These are phyloP conservation scores for Coenobita brevimanus DNA, from an alignment of 1,140 invertebrate genomes.

Conservation along the genomic window DNA sequence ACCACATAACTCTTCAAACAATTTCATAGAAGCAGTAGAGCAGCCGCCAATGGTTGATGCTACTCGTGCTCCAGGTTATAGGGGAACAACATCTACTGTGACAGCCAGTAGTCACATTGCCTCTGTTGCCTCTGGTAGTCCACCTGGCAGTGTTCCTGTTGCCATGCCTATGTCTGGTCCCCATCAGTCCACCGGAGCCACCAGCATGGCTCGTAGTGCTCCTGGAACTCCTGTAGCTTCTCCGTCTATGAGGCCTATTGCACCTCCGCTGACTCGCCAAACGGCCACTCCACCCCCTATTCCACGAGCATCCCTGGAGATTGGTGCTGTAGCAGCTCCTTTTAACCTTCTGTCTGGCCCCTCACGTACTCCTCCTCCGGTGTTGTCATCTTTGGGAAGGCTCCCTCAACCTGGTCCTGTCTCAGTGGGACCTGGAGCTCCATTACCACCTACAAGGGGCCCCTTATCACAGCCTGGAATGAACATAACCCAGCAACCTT, in stretches of 20 bases:
- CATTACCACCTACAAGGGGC: constrained; percentile 45
- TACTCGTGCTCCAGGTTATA: constrained; percentile 87
- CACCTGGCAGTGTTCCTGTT: constrained; percentile 49
- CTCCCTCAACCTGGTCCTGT: constrained; percentile 43
- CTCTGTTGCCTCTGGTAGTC: constrained; percentile 36
- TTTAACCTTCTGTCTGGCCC: constrained; percentile 50
- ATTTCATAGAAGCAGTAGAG: constrained; percentile 78
- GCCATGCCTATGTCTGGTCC: constrained; percentile 52
- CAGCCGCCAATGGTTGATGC: constrained; percentile 80
- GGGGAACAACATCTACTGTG: constrained; percentile 73
- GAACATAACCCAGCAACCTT: constrained; percentile 54
- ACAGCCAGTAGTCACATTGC: constrained; percentile 50
- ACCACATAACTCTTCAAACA: constrained; percentile 71
- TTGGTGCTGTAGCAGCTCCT: constrained; percentile 40
- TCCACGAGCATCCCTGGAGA: constrained; percentile 46
- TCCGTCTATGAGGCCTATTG: constrained; percentile 62
- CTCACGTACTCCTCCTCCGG: constrained; percentile 66
- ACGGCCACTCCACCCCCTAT: constrained; percentile 67
- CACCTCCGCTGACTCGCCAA: constrained; percentile 55
- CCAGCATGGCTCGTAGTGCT: constrained; percentile 67
- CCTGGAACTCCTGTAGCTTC: constrained; percentile 69
- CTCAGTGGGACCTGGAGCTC: constrained; percentile 47
- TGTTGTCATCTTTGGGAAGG: constrained; percentile 58
- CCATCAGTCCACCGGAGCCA: constrained; percentile 30
- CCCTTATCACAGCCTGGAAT: constrained; percentile 51